Evolutionary conservation across 2,113 vertebrate species (phyloP).

Genomic region (Poeciliopsis retropinna): DNA sequence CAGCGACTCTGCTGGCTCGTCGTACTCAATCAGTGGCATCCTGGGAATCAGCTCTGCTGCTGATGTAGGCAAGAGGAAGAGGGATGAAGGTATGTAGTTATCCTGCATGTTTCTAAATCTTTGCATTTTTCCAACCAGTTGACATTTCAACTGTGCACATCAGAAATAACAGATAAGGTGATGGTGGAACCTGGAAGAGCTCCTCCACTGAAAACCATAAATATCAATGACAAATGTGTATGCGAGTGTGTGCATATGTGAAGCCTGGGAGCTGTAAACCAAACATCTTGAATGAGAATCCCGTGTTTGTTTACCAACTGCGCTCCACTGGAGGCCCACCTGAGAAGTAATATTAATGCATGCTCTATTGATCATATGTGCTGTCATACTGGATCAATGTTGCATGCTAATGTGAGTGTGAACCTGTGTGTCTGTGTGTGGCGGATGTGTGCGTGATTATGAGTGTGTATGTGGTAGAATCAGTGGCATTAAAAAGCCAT

Average conservation of each 20-base stretch:
- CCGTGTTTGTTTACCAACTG: slow-evolving; percentile 48
- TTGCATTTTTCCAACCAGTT: neutral
- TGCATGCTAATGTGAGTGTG: slow-evolving; percentile 48
- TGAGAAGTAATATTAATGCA: slow-evolving; percentile 58
- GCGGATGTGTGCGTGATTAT: slow-evolving; percentile 6
- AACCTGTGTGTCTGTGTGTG: slow-evolving; percentile 8
- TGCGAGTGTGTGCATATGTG: slow-evolving; percentile 23
- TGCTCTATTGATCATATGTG: slow-evolving; percentile 64
- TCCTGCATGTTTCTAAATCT: neutral
- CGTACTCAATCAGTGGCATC: slow-evolving; percentile 98
- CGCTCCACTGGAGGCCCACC: slow-evolving; percentile 35
- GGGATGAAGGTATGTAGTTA: slow-evolving; percentile 90
- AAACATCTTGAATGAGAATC: slow-evolving; percentile 77
- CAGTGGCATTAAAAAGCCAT: slow-evolving; percentile 79
- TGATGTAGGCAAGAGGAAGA: slow-evolving; percentile 94
- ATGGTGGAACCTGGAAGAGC: neutral
- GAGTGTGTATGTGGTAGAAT: slow-evolving; percentile 50
- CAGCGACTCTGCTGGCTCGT: slow-evolving; percentile 94
- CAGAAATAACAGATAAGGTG: neutral
- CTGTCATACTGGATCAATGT: slow-evolving; percentile 59
- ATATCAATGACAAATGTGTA: slow-evolving; percentile 41
- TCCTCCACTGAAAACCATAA: slow-evolving; percentile 5
- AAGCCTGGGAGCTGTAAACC: slow-evolving; percentile 33
- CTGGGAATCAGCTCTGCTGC: slow-evolving; percentile 93
- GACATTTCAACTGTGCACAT: neutral